Evolutionary conservation across 2,888 invertebrate species (phyloP), one percentile per base, ranked within the genome.

Genomic region (Epistrophella euchroma): DNA sequence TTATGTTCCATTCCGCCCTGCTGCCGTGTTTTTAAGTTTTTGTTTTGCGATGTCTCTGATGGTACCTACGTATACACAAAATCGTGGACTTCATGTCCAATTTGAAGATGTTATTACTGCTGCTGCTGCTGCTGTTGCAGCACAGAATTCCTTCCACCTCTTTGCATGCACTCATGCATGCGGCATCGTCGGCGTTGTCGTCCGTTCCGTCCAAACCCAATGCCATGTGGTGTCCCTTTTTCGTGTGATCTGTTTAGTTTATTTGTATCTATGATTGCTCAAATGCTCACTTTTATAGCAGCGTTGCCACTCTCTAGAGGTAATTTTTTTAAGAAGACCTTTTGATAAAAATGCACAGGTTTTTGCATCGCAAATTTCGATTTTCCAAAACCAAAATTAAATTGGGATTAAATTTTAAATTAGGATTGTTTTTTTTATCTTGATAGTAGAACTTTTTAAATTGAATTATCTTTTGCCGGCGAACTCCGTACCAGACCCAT

Each of bases 41-140:
- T 28, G 25, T 40, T 47, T 62, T 25, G 62, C 43, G 47, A 71
- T 77, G 58, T 83, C 83, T 75, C 60, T 76, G 35, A 28, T 79
- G 84, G 75, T 79, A n/a, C n/a, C n/a, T n/a, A n/a, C n/a, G n/a
- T n/a, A n/a, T n/a, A 75, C 85, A 77, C 25, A 86, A 77, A 86
- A 86, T 86, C 86, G 86, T 81, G 86, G 74, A 86, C 86, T 86
- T 86, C 86, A 86, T 86, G 86, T 86, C 86, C 86, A 86, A 86
- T 86, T 86, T 86, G 81, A 86, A 86, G 86, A 86, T 81, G 86
- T 86, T 86, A 86, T 86, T 86, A 86, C 81, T 71, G 73, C 64
- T 77, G 66, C 47, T 37, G 45, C 68, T 37, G 62, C 19, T 62
- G 66, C 68, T 37, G 43, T 28, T 43, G 72, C 68, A 60, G 35